Percentiles rank a stretch among this genome's conserved stretches.
phyloP scores from a whole-genome alignment of 2,113 vertebrate genomes.

The Hirundichthys speculiger region DNA sequence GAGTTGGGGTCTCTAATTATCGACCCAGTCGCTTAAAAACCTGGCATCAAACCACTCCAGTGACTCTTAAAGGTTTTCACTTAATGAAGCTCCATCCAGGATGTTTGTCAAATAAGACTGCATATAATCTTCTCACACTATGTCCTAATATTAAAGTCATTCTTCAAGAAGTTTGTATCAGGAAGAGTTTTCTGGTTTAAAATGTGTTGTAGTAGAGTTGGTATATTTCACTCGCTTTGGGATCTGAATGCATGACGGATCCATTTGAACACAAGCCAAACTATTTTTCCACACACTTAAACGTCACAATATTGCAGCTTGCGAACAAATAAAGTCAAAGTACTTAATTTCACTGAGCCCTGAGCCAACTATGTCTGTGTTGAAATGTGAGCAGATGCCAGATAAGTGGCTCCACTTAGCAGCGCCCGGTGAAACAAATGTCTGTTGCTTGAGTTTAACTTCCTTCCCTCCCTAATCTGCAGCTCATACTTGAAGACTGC shows the following conservation, averaged over 20 bases:
- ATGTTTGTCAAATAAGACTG: too few species aligned
- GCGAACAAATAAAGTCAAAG: slow-evolving; percentile 37
- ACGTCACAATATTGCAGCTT: slow-evolving; percentile 7
- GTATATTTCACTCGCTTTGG: slow-evolving; percentile 25
- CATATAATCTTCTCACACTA: too few species aligned
- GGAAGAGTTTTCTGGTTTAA: too few species aligned
- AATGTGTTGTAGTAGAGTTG: too few species aligned
- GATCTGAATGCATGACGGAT: slow-evolving; percentile 35
- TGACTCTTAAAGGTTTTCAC: too few species aligned
- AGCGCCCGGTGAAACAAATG: not conserved
- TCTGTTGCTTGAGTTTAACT: not conserved
- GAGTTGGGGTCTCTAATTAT: too few species aligned
- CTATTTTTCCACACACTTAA: slow-evolving; percentile 6
- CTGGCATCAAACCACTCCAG: too few species aligned
- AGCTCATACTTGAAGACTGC: slow-evolving; percentile 45
- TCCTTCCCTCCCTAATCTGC: slow-evolving; percentile 10
- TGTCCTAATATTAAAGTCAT: too few species aligned
- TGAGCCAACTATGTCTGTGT: slow-evolving; percentile 25
- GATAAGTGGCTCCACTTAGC: slow-evolving; percentile 33
- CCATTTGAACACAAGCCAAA: slow-evolving; percentile 19
- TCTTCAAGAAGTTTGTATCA: too few species aligned
- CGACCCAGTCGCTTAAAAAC: too few species aligned
- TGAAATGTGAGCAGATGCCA: slow-evolving; percentile 32
- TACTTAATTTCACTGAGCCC: slow-evolving; percentile 33
- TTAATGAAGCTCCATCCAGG: too few species aligned